A percentile compares a stretch with the other conserved stretches of the same genome.
Conservation (phyloP, 2,888 invertebrate species). For the Parapristionchus giblindavisi region DNA sequence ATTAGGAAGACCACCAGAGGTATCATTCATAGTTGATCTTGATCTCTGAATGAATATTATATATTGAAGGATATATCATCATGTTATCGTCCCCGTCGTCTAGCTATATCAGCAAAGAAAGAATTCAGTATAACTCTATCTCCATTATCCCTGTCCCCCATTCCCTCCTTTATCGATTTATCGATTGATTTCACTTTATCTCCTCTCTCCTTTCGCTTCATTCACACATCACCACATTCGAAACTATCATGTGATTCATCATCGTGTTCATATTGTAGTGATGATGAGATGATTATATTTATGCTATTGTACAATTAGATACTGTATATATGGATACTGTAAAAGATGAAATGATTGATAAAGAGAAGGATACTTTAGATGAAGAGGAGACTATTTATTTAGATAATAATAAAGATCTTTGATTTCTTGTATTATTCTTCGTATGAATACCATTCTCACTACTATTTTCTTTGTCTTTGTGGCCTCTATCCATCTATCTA, state of each 20-base stretch:
- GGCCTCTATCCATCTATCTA: too few relatives aligned
- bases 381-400: neutral
- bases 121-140: neutral
- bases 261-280: slow-evolving; percentile 1
- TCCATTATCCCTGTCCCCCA: neutral
- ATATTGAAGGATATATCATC: too few relatives aligned
- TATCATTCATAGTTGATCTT: neutral
- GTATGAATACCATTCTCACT: too few relatives aligned
- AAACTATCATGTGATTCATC: slow-evolving; percentile 9
- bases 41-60: neutral
- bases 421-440: too few relatives aligned
- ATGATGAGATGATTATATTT: neutral
- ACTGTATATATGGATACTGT: too few relatives aligned
- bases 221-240: too few relatives aligned
- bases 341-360: neutral
- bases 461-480: too few relatives aligned
- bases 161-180: neutral
- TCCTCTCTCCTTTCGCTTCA: too few relatives aligned
- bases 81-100: slow-evolving; percentile 3
- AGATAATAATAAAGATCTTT: neutral
- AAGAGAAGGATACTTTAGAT: slow-evolving; percentile 8
- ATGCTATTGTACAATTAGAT: too few relatives aligned
- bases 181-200: too few relatives aligned
- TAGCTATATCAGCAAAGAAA: slow-evolving; percentile 23
- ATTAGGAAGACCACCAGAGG: slow-evolving; percentile 16